Evolutionary conservation across 2,888 invertebrate species (phyloP).

Genomic region (Euphydryas editha): DNA sequence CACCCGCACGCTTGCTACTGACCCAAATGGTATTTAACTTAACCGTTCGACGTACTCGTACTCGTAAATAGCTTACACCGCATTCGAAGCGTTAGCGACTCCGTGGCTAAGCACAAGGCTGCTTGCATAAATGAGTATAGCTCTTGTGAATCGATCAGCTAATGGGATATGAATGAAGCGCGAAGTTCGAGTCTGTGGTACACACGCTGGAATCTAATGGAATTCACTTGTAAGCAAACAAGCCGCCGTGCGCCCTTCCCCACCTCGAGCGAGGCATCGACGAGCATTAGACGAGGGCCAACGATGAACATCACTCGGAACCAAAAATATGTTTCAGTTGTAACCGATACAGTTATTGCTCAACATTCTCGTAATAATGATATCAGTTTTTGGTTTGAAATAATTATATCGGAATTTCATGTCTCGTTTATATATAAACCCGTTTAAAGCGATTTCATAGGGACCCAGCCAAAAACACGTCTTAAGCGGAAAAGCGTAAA

Average conservation of each 20-base stretch:
- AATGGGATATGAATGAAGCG: constrained; percentile 82
- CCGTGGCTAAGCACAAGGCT: constrained; percentile 41
- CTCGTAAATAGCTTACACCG: constrained; percentile 39
- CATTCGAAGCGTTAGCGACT: constrained; percentile 41
- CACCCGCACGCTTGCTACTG: constrained; percentile 40
- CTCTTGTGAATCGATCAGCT: constrained; percentile 79
- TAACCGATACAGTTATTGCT: background rate
- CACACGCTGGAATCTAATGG: constrained; percentile 79
- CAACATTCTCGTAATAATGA: background rate
- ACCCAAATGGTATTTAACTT: constrained; percentile 38
- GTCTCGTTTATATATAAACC: too few species aligned
- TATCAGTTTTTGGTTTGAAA: background rate
- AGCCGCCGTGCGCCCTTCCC: constrained; percentile 67
- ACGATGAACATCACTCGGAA: constrained; percentile 16
- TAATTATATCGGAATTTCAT: too few species aligned
- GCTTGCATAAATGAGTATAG: constrained; percentile 65
- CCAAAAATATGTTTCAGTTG: constrained; percentile 17
- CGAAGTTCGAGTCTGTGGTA: constrained; percentile 69
- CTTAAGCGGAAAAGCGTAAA: too few species aligned
- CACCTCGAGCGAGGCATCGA: constrained; percentile 43
- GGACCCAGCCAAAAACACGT: too few species aligned
- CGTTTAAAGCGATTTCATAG: too few species aligned
- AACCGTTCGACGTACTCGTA: constrained; percentile 40
- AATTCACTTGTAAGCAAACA: constrained; percentile 83
- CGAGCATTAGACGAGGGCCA: constrained; percentile 27